Evolutionary conservation across 2,888 invertebrate genomes (phyloP), one percentile per base, ranked within the genome.

Genomic region (Caenorhabditis angaria): DNA sequence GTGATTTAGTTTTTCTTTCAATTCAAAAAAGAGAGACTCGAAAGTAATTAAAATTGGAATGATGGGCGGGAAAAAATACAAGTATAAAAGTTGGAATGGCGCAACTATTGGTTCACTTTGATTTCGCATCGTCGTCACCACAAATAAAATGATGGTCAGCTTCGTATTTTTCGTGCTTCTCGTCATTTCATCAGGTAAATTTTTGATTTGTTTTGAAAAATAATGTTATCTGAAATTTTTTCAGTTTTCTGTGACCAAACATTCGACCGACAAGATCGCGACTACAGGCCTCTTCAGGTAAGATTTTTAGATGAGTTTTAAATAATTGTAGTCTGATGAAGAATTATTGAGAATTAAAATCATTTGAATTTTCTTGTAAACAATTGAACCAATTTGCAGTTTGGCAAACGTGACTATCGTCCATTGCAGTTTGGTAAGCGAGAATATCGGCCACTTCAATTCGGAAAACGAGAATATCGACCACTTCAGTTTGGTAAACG

Each of bases 401-500:
- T 71, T 60, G 71, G 71, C 32, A 71, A 71, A 41, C 61, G 71
- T 47, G 71, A 71, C 50, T 41, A 41, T 14, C 41, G 41, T 41
- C 41, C 41, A 41, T 65, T 71, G 1, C 66, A 71, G 65, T 71
- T 71, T 57, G 71, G 71, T 35, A 71, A 71, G 41, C 61, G 71
- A 59, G 78, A 78, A 62, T 81, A 82, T 63, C 81, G 81, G 24
- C 79, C 82, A 10, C 64, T 81, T 12, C 82, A 82, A 48, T 82
- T 82, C 61, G 82, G 82, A 54, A 82, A 82, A 55, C 70, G 82
- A 20, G 79, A 82, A 32, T 81, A 76, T 62, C 76, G 82, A 25
- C 82, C 82, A 4, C 77, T 82, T 27, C 82, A 82, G 56, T 82
- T 82, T 61, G 82, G 82, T 22, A 82, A 82, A 47, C 54, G 82